phyloP scores from a whole-genome alignment of 2,888 invertebrate species.

The Anthrax anthrax region DNA sequence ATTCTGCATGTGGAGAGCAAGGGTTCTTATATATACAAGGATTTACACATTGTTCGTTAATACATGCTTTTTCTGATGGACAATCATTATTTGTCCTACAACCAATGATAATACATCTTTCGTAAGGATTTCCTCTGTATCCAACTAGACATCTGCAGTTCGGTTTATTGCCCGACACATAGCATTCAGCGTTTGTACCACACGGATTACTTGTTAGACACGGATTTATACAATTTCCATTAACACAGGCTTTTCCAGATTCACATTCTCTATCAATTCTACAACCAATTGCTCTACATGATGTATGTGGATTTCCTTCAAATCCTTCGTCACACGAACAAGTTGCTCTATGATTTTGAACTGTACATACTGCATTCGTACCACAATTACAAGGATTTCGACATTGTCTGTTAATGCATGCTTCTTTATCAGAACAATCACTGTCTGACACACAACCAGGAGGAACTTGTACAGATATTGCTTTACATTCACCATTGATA shows the following conservation, averaged over 20 bases:
- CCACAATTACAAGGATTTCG: conserved; percentile 82
- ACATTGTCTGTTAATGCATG: conserved; percentile 76
- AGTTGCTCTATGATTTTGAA: conserved; percentile 70
- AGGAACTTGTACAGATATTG: conserved; percentile 47
- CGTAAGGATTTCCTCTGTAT: conserved; percentile 63
- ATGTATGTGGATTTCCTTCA: conserved; percentile 73
- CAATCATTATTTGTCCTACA: conserved; percentile 80
- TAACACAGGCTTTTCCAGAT: conserved; percentile 67
- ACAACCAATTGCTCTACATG: conserved; percentile 70
- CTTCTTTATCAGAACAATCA: conserved; percentile 64
- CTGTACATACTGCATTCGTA: conserved; percentile 63
- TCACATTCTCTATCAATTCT: conserved; percentile 71
- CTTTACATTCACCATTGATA: conserved; percentile 61
- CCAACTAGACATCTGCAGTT: conserved; percentile 71
- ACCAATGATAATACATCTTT: conserved; percentile 61
- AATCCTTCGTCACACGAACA: conserved; percentile 74
- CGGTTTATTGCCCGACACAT: conserved; percentile 53
- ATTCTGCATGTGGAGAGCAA: conserved; percentile 65
- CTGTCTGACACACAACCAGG: conserved; percentile 64
- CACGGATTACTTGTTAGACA: conserved; percentile 69
- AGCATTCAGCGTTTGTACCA: conserved; percentile 71
- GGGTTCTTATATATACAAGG: conserved; percentile 65
- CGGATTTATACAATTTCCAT: conserved; percentile 73
- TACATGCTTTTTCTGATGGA: conserved; percentile 69
- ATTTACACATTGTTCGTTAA: conserved; percentile 71